Base-by-base conservation (phyloP, 2,113 vertebrate genomes). In the Raja brachyura region DNA sequence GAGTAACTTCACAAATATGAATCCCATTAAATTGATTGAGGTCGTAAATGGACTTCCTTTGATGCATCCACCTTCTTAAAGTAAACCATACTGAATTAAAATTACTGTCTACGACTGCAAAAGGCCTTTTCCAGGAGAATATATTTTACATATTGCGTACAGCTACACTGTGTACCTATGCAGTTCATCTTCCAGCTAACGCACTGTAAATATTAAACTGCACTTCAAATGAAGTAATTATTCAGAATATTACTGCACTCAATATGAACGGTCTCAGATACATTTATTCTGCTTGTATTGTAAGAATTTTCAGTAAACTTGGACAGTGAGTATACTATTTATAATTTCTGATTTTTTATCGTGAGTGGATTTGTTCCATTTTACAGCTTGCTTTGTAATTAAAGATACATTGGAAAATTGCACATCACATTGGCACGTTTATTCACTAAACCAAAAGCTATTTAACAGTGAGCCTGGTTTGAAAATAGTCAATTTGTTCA, bases 271-370 rank as follows among this genome's bases (percentile, higher is more conserved):
- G 96, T 90, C 93, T 96, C 39, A 96, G 94, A 96, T 97, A 96
- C 94, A 95, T 97, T 93, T 97, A 97, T 94, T 97, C 96, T 28
- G 95, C 96, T 93, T 97, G 94, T 93, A 94, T 96, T 95, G 94
- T 96, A 94, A 96, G 95, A 95, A 94, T 96, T 93, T 96, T 96
- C 94, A 95, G 95, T 93, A 96, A 96, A 33, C 95, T 95, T 28
- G 96, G 95, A 94, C 94, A 96, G 96, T 96, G 95, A 97, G 96
- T 97, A 96, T 94, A 73, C 83, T 4, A 81, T 74, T 77, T 59
- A 14, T 73, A 74, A 73, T 73, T 92, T 70, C 3, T 54, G 22
- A 73, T 54, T 70, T 39, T 56, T 25, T 92, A 48, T 54, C 10
- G 10, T 92, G 66, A 16, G 18, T 70, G 48, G 68, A 86, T 86